Conservation (phyloP, 2,888 invertebrate genomes). For the Litoditis marina region DNA sequence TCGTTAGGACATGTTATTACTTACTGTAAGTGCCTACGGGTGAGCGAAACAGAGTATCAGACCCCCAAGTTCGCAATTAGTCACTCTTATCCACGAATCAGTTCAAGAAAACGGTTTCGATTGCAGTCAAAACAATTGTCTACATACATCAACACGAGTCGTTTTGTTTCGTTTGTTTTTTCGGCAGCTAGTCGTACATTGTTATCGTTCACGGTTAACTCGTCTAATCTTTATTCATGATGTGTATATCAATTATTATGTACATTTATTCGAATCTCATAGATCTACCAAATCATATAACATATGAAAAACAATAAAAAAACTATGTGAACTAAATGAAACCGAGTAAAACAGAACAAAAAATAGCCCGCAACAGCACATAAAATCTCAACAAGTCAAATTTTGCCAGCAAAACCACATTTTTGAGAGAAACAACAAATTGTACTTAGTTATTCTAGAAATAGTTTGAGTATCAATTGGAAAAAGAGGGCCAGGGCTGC, state of each 20-base stretch:
- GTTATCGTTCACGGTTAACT: too few species aligned
- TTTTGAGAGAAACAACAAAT: not conserved
- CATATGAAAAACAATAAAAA: not conserved
- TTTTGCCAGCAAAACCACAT: slow-evolving; percentile 2
- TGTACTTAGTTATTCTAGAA: slow-evolving; percentile 1
- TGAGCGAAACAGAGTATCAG: too few species aligned
- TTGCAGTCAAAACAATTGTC: not conserved
- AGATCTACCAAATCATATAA: not conserved
- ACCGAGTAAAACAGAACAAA: too few species aligned
- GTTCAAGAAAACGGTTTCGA: too few species aligned
- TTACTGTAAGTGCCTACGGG: too few species aligned
- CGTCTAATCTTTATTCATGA: too few species aligned
- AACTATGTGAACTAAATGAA: not conserved
- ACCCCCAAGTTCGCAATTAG: too few species aligned
- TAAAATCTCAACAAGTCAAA: not conserved
- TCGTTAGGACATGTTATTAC: too few species aligned
- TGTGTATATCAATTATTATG: not conserved
- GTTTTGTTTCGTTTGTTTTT: not conserved
- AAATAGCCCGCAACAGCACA: not conserved
- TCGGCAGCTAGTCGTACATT: too few species aligned
- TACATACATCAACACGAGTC: not conserved
- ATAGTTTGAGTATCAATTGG: slow-evolving; percentile 13
- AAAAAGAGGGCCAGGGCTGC: slow-evolving; percentile 17
- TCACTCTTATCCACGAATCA: too few species aligned
- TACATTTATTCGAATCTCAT: slow-evolving; percentile 2